These are phyloP conservation scores for Leptinotarsa haldemani DNA, from an alignment of 2,888 invertebrate species.

Conservation along the genomic window DNA sequence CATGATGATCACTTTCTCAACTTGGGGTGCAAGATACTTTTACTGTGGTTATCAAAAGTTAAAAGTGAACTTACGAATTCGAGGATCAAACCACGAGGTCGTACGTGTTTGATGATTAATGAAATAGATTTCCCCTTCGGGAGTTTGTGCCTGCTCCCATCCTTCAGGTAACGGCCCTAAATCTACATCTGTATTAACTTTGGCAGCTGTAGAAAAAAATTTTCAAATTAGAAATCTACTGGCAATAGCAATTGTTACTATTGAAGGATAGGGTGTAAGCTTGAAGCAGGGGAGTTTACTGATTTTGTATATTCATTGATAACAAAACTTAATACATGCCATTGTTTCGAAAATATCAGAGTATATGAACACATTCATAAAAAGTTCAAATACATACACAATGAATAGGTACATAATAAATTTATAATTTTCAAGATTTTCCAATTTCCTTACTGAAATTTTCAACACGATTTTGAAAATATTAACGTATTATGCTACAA, in stretches of 20 bases:
- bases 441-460: no score
- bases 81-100: slow-evolving; percentile 98
- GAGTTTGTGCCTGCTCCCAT: slow-evolving; percentile 88
- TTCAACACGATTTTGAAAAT: no score
- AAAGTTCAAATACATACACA: no score
- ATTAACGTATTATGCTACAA: no score
- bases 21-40: background rate
- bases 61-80: slow-evolving; percentile 86
- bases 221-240: slow-evolving; percentile 15
- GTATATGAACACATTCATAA: no score
- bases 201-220: slow-evolving; percentile 46
- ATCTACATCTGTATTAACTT: slow-evolving; percentile 68
- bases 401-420: no score
- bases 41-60: slow-evolving; percentile 26
- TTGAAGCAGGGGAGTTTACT: slow-evolving; percentile 3
- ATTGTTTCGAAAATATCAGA: background rate
- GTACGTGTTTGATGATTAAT: slow-evolving; percentile 94
- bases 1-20: slow-evolving; percentile 14
- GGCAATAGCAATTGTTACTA: slow-evolving; percentile 9
- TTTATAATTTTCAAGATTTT: no score
- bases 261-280: slow-evolving; percentile 15
- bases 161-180: slow-evolving; percentile 86
- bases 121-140: slow-evolving; percentile 89
- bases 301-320: slow-evolving; percentile 7
- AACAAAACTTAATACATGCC: background rate